phyloP scores from a whole-genome alignment of 2,113 vertebrate genomes.

The Dissostichus mawsoni region DNA sequence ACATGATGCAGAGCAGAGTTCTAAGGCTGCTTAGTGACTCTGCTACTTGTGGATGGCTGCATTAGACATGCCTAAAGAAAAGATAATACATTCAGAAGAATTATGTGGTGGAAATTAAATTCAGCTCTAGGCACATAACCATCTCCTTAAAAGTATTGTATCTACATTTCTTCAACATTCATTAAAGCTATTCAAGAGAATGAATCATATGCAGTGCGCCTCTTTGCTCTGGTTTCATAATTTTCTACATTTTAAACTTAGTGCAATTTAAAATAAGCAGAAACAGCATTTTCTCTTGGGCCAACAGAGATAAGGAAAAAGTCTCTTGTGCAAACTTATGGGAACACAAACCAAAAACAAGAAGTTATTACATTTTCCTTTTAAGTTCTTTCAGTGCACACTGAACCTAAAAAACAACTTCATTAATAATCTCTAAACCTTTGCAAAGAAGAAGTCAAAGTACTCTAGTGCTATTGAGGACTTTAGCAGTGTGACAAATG shows the following conservation, averaged over 20 bases:
- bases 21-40: slow-evolving; percentile 30
- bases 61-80: slow-evolving; percentile 51
- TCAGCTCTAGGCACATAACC: slow-evolving; percentile 49
- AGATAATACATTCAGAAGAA: slow-evolving; percentile 44
- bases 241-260: slow-evolving; percentile 33
- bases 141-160: slow-evolving; percentile 31
- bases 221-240: slow-evolving; percentile 15
- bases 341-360: slow-evolving; percentile 45
- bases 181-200: slow-evolving; percentile 51
- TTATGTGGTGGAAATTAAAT: slow-evolving; percentile 43
- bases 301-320: slow-evolving; percentile 20
- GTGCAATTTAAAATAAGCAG: slow-evolving; percentile 36
- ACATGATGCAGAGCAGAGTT: not conserved
- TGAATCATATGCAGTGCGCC: slow-evolving; percentile 19
- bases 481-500: slow-evolving; percentile 37
- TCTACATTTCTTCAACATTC: slow-evolving; percentile 42
- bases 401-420: slow-evolving; percentile 38
- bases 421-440: slow-evolving; percentile 46
- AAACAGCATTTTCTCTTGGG: slow-evolving; percentile 26
- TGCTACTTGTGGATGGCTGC: slow-evolving; percentile 35
- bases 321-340: slow-evolving; percentile 14
- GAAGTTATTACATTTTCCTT: slow-evolving; percentile 43
- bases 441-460: slow-evolving; percentile 31
- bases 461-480: slow-evolving; percentile 22
- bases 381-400: slow-evolving; percentile 25